Base-by-base conservation (phyloP, 2,888 invertebrate genomes). In the Drepana falcataria region DNA sequence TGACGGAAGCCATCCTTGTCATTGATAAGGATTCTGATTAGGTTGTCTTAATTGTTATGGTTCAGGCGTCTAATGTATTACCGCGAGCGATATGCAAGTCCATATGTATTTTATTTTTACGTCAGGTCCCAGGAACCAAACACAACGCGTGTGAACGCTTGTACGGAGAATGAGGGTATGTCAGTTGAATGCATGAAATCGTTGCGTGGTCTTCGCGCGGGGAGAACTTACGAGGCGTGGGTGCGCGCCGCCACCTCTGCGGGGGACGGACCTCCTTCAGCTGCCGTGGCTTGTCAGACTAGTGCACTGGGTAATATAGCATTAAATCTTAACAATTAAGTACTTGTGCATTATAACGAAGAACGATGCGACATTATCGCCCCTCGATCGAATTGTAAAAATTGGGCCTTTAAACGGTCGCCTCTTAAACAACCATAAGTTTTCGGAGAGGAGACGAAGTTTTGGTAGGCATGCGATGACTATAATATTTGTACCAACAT, bases 221-320 rank as follows among this genome's bases (percentile, higher is more conserved):
- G 94, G 59, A 93, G 95, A 68, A 93, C 95, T 55, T 97, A 97
- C 75, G 95, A 96, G 75, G 96, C 97, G 71, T 96, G 96, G 95
- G 95, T 97, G 7, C 94, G 95, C 21, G 97, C 97, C 0, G 95
- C 95, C 44, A 97, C 96, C 0, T 91, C 92, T 0, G 93, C 95
- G 2, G 97, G 97, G 0, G 96, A 96, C 75, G 91, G 91, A 0
- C 91, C 91, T 0, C 84, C 89, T 0, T 87, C 89, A 0, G 70
- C 79, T 3, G 81, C 88, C 3, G 84, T 91, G 1, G 87, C 90
- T 49, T 89, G 89, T 60, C 91, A 91, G 60, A 90, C 91, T 2
- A 89, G 87, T 59, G 78, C 86, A 35, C 69, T 90, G 56, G 90
- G 91, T 91, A 69, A 2, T 48, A 9, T 58, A 54, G 5, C 34